Evolutionary conservation across 2,888 invertebrate genomes (phyloP).

Genomic region (Philonicus albiceps): DNA sequence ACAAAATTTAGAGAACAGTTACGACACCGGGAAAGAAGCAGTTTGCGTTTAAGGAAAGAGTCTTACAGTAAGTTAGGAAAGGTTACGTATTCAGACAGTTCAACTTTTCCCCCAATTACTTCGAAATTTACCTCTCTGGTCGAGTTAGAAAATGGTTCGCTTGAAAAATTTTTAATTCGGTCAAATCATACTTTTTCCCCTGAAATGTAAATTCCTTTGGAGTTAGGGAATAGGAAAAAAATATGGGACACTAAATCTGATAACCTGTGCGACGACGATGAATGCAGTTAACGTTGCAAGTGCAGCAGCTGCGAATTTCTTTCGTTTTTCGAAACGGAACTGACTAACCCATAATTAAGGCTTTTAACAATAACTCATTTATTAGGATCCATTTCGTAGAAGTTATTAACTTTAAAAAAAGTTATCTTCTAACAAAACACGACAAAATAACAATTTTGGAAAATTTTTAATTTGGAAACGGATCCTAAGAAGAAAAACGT

Average conservation of each 20-base stretch:
- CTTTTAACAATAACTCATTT: no score
- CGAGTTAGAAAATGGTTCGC: not conserved
- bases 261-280: not conserved
- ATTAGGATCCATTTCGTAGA: no score
- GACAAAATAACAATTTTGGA: no score
- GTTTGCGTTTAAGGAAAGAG: conserved; percentile 15
- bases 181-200: conserved; percentile 3
- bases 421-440: no score
- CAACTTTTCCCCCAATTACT: not conserved
- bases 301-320: not conserved
- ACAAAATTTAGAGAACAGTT: conserved; percentile 35
- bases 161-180: conserved; percentile 6
- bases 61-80: not conserved
- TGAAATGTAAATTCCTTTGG: conserved; percentile 4
- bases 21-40: not conserved
- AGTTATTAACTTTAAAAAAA: no score
- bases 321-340: not conserved
- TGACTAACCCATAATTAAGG: no score
- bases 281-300: not conserved
- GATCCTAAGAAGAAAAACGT: no score
- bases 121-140: not conserved
- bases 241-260: not conserved
- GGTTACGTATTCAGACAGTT: not conserved
- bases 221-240: not conserved
- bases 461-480: no score